Evolutionary conservation across 2,888 invertebrate species (phyloP).

Genomic region (Mamestra brassicae): DNA sequence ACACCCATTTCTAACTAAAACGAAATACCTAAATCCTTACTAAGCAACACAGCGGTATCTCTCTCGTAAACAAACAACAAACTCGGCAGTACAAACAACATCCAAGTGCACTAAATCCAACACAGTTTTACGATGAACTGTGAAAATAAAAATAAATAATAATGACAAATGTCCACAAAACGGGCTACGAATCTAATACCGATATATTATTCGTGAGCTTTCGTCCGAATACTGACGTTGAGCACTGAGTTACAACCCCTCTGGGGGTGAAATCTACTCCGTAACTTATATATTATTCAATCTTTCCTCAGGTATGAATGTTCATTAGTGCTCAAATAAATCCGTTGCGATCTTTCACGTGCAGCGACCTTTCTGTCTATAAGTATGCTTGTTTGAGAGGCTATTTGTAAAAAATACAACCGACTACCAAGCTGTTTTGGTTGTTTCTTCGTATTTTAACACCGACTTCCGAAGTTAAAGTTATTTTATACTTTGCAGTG

Average conservation of each 20-base stretch:
- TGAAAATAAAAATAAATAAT: constrained; percentile 73
- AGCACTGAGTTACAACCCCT: constrained; percentile 81
- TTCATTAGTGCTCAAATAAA: constrained; percentile 86
- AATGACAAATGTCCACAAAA: constrained; percentile 74
- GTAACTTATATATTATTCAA: constrained; percentile 86
- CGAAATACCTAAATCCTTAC: not conserved
- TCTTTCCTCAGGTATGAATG: constrained; percentile 87
- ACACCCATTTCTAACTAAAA: not conserved
- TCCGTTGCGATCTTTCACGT: constrained; percentile 74
- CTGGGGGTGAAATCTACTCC: constrained; percentile 83
- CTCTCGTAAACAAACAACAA: constrained; percentile 10
- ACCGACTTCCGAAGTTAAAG: too few species aligned
- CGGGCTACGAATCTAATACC: constrained; percentile 75
- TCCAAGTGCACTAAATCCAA: constrained; percentile 48
- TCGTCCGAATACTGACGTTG: constrained; percentile 77
- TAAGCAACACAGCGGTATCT: not conserved
- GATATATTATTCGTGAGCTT: constrained; percentile 78
- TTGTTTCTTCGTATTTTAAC: too few species aligned
- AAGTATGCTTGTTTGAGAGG: constrained; percentile 32
- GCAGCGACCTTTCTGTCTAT: constrained; percentile 74
- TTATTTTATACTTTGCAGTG: too few species aligned
- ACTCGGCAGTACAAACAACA: constrained; percentile 33
- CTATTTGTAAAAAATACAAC: constrained; percentile 14
- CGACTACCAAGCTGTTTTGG: too few species aligned
- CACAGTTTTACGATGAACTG: constrained; percentile 64